phyloP scores from a whole-genome alignment of 2,797 vertebrate species.

The Hephaestus fuliginosus region DNA sequence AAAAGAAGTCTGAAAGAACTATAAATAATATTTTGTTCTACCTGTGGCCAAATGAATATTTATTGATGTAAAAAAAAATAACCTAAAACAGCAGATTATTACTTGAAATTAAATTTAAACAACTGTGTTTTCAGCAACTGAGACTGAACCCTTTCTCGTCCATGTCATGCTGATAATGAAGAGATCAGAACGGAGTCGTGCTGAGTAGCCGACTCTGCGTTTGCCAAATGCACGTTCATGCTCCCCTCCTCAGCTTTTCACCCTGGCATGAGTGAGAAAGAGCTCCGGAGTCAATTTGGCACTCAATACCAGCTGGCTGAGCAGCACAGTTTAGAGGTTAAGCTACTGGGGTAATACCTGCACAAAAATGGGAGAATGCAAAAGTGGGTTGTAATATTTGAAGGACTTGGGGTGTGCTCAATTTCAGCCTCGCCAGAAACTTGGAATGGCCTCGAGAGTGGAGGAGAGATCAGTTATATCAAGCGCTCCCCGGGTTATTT shows the following conservation, averaged over 20 bases:
- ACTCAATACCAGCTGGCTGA: slow-evolving; percentile 46
- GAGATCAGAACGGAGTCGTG: slow-evolving; percentile 16
- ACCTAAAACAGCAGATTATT: background rate
- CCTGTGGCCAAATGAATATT: background rate
- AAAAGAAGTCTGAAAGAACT: background rate
- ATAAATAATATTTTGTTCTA: too few species aligned
- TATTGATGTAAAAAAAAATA: background rate
- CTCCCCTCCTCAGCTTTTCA: slow-evolving; percentile 36
- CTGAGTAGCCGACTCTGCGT: slow-evolving; percentile 12
- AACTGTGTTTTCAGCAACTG: background rate
- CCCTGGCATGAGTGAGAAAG: slow-evolving; percentile 33
- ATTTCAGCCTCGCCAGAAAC: slow-evolving; percentile 53
- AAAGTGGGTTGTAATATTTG: slow-evolving; percentile 57
- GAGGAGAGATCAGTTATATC: slow-evolving; percentile 55
- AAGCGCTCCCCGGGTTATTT: slow-evolving; percentile 63
- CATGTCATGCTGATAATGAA: slow-evolving; percentile 20
- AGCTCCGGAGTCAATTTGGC: slow-evolving; percentile 52
- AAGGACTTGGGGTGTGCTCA: slow-evolving; percentile 51
- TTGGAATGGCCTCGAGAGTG: slow-evolving; percentile 47
- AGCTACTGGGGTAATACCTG: slow-evolving; percentile 61
- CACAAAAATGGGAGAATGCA: slow-evolving; percentile 35
- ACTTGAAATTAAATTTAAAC: background rate
- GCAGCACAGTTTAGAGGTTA: slow-evolving; percentile 62
- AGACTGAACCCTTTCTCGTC: background rate
- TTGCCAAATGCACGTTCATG: slow-evolving; percentile 31